Evolutionary conservation across 2,888 invertebrate genomes (phyloP), one percentile per base, ranked within the genome.

Genomic region (Leuctra nigra): DNA sequence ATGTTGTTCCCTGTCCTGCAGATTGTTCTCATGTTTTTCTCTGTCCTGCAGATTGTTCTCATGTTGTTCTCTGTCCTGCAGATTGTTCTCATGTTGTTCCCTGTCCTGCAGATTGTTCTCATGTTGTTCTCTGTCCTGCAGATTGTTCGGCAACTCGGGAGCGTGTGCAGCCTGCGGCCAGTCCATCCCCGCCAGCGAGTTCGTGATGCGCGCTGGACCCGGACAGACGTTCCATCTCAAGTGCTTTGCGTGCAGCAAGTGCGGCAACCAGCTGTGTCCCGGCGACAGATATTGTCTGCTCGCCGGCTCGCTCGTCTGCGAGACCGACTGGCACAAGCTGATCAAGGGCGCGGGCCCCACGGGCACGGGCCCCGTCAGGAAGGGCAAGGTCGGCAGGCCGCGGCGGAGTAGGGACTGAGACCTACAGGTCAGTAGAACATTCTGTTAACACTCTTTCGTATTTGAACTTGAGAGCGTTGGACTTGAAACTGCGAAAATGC

Each of bases 181-280:
- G 76, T 84, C 84, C 70, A 95, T 95, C 75, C 92, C 94, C 55
- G 89, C 94, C 68, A 88, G 84, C 76, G 95, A 95, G 76, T 84
- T 92, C 75, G 93, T 95, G 69, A 93, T 93, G 88, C 81, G 91
- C 73, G 85, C 87, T 67, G 85, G 83, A 64, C 77, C 80, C 65
- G 76, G 75, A 63, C 83, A 83, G 75, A 91, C 92, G 68, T 94
- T 91, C 82, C 95, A 95, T 80, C 82, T 93, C 76, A 92, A 92
- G 78, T 95, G 94, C 78, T 95, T 95, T 80, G 84, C 87, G 66
- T 95, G 95, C 81, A 91, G 89, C 75, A 92, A 93, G 75, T 95
- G 95, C 75, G 86, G 89, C 68, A 82, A 85, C 68, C 88, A 86
- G 74, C 85, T 95, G 68, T 84, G 87, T 74, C 86, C 91, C 68